Evolutionary conservation across 2,888 invertebrate genomes (phyloP).

Genomic region (Rhabditophanes sp.): DNA sequence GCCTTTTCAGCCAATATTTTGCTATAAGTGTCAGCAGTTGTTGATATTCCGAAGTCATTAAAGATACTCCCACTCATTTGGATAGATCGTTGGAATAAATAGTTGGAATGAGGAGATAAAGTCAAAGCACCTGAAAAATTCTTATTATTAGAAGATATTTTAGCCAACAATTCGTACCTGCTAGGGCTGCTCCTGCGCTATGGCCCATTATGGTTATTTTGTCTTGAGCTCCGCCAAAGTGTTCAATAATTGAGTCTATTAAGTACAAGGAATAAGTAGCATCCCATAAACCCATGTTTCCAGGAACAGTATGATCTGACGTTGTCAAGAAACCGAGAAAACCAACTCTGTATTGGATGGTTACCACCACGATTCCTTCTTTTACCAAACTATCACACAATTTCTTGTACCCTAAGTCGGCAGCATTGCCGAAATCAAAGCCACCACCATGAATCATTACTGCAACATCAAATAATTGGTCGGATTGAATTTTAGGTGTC

Average conservation of each 20-base stretch:
- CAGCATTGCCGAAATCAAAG: slow-evolving; percentile 11
- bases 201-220: slow-evolving; percentile 17
- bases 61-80: slow-evolving; percentile 21
- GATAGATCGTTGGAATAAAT: slow-evolving; percentile 12
- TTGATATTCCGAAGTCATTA: slow-evolving; percentile 14
- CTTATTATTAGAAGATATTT: background rate
- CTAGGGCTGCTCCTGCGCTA: slow-evolving; percentile 17
- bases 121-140: slow-evolving; percentile 6
- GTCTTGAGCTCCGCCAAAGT: slow-evolving; percentile 16
- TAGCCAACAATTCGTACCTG: too few species aligned
- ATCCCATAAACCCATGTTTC: slow-evolving; percentile 22
- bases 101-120: too few species aligned
- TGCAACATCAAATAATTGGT: too few species aligned
- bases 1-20: slow-evolving; percentile 8
- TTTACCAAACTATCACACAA: slow-evolving; percentile 12
- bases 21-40: slow-evolving; percentile 4
- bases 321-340: slow-evolving; percentile 16
- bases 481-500: too few species aligned
- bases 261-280: slow-evolving; percentile 14
- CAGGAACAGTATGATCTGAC: slow-evolving; percentile 9
- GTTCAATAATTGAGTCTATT: slow-evolving; percentile 7
- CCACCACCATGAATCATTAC: slow-evolving; percentile 13
- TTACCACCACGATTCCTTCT: slow-evolving; percentile 16
- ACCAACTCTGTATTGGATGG: slow-evolving; percentile 21
- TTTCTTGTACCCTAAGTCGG: slow-evolving; percentile 9